Conservation (phyloP, 2,797 vertebrate genomes). For the Rhinogobio ventralis region DNA sequence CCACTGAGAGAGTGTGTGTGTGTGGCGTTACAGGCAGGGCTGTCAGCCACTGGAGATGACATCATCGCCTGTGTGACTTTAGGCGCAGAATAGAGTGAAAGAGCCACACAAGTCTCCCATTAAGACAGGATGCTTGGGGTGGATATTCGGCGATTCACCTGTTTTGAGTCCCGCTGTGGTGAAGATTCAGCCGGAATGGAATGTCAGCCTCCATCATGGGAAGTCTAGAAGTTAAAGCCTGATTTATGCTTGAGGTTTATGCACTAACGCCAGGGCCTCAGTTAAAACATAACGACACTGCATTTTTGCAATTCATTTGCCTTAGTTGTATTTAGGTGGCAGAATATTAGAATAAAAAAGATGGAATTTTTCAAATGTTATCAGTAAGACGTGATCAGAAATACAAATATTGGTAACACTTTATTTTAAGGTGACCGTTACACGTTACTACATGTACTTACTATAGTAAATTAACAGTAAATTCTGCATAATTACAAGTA, state of each 20-base stretch:
- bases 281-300: no score
- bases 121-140: constrained; percentile 9
- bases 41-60: not conserved
- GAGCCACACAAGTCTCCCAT: constrained; percentile 9
- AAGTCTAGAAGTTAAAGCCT: not conserved
- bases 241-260: not conserved
- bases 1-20: not conserved
- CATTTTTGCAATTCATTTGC: no score
- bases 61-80: not conserved
- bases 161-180: constrained; percentile 8
- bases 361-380: not conserved
- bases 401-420: no score
- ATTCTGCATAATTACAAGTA: no score
- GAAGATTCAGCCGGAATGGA: not conserved
- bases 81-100: not conserved
- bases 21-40: not conserved
- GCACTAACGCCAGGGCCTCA: no score
- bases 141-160: constrained; percentile 7
- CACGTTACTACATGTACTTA: no score
- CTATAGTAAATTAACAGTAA: no score
- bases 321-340: not conserved
- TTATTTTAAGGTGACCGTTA: no score
- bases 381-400: not conserved
- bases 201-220: not conserved
- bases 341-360: not conserved